phyloP scores from a whole-genome alignment of 2,888 invertebrate genomes.

The Yponomeuta evonymella region DNA sequence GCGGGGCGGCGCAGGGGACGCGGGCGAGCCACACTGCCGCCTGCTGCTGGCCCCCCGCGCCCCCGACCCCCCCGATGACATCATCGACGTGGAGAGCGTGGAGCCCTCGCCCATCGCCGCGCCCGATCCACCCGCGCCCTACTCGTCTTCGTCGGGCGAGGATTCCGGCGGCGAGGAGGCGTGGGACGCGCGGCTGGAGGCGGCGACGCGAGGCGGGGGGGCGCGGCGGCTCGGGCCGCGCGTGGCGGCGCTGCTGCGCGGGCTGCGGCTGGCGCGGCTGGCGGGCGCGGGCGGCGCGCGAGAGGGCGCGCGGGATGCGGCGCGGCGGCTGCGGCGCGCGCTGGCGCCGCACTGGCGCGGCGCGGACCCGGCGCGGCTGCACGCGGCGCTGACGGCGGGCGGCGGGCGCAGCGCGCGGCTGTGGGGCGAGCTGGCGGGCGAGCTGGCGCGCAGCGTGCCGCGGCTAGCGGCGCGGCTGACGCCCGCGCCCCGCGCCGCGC shows the following conservation, averaged over 20 bases:
- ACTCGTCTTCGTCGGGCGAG: constrained; percentile 20
- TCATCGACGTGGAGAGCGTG: constrained; percentile 22
- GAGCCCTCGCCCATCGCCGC: constrained; percentile 22
- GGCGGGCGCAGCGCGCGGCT: background rate
- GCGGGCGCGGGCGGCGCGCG: constrained; percentile 29
- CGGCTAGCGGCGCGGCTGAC: constrained; percentile 33
- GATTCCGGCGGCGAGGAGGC: constrained; percentile 25
- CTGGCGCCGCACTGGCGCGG: constrained; percentile 38
- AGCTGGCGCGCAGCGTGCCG: constrained; percentile 26
- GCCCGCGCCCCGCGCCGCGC: constrained; percentile 21
- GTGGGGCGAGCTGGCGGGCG: constrained; percentile 3
- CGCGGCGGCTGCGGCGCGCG: constrained; percentile 27
- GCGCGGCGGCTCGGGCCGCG: constrained; percentile 14
- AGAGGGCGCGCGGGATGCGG: constrained; percentile 14
- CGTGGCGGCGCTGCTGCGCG: constrained; percentile 6
- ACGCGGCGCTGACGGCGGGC: constrained; percentile 10
- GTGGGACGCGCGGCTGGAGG: background rate
- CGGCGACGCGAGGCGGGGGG: constrained; percentile 15
- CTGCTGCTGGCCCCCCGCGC: constrained; percentile 28
- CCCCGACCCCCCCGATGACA: constrained; percentile 28
- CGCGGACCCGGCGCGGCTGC: constrained; percentile 24
- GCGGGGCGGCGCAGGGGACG: constrained; percentile 21
- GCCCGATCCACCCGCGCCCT: constrained; percentile 25
- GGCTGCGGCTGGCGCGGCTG: constrained; percentile 27
- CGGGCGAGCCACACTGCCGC: constrained; percentile 30